phyloP scores from a whole-genome alignment of 2,113 vertebrate species.

The Elgaria multicarinata region DNA sequence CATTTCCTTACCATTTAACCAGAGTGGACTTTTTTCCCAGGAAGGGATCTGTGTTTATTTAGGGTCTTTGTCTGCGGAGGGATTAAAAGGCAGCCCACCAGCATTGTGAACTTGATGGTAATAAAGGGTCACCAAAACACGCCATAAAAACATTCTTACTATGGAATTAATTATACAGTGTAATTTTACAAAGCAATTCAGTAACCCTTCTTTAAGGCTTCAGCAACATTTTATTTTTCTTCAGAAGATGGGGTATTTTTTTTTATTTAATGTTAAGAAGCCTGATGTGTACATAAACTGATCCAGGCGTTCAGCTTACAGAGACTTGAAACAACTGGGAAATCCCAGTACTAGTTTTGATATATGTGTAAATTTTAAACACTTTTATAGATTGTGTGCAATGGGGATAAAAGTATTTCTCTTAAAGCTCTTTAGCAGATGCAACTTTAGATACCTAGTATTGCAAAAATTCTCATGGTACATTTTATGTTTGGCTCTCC shows the following conservation, averaged over 20 bases:
- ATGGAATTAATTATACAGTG: constrained; percentile 88
- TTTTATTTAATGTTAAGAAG: constrained; percentile 35
- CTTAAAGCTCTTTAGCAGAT: constrained; percentile 1
- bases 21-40: constrained; percentile 87
- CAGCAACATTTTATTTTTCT: constrained; percentile 67
- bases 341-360: constrained; percentile 33
- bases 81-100: constrained; percentile 90
- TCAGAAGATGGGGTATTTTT: constrained; percentile 37
- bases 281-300: constrained; percentile 37
- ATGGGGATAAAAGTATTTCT: not conserved
- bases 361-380: constrained; percentile 23
- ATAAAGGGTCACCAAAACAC: constrained; percentile 86
- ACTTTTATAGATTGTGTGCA: constrained; percentile 25
- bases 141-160: constrained; percentile 87
- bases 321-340: constrained; percentile 52
- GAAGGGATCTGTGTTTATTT: constrained; percentile 89
- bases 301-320: constrained; percentile 49
- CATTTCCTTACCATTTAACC: constrained; percentile 89
- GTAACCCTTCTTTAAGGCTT: constrained; percentile 69
- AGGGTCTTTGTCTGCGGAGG: constrained; percentile 86
- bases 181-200: constrained; percentile 84
- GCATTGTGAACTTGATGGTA: constrained; percentile 87
- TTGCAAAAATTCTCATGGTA: constrained; percentile 33
- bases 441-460: not conserved
- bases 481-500: not conserved